Conservation (phyloP, 2,797 vertebrate species). For the Gadopsis bispinosus region DNA sequence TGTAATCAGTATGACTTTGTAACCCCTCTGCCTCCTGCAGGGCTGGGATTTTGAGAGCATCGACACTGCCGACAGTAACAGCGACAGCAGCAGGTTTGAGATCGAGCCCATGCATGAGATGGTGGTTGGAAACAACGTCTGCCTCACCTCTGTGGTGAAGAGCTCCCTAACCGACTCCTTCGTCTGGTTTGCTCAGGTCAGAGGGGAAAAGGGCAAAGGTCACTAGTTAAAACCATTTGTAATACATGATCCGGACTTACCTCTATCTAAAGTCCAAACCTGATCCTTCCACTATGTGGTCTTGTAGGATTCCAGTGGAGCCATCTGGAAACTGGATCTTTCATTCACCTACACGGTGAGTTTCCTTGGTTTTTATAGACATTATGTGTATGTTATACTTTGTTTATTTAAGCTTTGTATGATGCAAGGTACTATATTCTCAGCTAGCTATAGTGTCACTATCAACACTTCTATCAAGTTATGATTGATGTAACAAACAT, state of each 20-base stretch:
- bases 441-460: too few species aligned
- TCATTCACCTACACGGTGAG: constrained; percentile 92
- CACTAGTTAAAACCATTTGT: not conserved
- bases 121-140: constrained; percentile 87
- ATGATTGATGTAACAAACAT: not conserved
- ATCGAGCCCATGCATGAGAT: constrained; percentile 93
- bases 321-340: constrained; percentile 96
- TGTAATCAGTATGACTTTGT: not conserved
- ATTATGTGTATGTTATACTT: not conserved
- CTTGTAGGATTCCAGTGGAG: constrained; percentile 90
- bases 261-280: not conserved
- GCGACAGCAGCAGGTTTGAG: constrained; percentile 86
- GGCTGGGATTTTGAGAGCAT: constrained; percentile 93
- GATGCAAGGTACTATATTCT: not conserved
- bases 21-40: constrained; percentile 69
- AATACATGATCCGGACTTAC: not conserved
- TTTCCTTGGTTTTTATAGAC: constrained; percentile 12
- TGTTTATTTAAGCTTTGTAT: not conserved
- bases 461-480: not conserved
- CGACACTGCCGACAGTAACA: constrained; percentile 83
- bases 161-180: constrained; percentile 82
- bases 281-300: constrained; percentile 18
- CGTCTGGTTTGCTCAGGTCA: constrained; percentile 96
- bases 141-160: constrained; percentile 89
- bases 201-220: constrained; percentile 27